These are phyloP conservation scores for Bibio marci DNA, from an alignment of 2,888 invertebrate genomes.

Conservation along the genomic window DNA sequence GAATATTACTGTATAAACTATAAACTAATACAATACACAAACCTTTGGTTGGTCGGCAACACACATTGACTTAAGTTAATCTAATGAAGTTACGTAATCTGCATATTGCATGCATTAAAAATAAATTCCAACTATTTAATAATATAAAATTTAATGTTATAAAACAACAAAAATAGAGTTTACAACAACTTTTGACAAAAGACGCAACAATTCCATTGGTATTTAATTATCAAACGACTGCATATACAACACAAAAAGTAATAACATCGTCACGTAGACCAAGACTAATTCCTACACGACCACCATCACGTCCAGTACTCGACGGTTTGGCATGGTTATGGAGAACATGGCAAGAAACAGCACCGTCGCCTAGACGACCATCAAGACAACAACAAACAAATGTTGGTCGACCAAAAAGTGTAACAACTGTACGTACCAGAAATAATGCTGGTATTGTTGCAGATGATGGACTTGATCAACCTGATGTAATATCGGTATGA, in stretches of 20 bases:
- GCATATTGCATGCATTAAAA: not conserved
- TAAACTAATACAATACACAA: no score
- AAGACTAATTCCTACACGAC: slow-evolving; percentile 20
- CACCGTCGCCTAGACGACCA: slow-evolving; percentile 24
- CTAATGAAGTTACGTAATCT: not conserved
- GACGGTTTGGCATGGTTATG: slow-evolving; percentile 40
- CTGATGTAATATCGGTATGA: slow-evolving; percentile 2
- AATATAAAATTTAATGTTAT: not conserved
- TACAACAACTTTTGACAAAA: slow-evolving; percentile 39
- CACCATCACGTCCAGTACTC: slow-evolving; percentile 31
- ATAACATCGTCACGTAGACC: slow-evolving; percentile 13
- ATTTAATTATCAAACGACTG: no score
- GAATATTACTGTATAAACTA: no score
- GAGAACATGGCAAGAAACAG: slow-evolving; percentile 40
- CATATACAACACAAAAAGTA: slow-evolving; percentile 9
- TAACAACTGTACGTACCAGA: not conserved
- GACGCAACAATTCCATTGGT: slow-evolving; percentile 30
- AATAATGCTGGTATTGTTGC: no score
- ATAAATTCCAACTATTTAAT: not conserved
- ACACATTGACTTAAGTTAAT: no score
- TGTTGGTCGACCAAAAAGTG: slow-evolving; percentile 18
- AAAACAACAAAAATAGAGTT: slow-evolving; percentile 23
- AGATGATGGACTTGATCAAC: slow-evolving; percentile 15
- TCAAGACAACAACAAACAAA: slow-evolving; percentile 9
- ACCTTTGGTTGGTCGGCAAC: no score